These are phyloP conservation scores for Penaeus chinensis DNA, from an alignment of 1,140 invertebrate species.

Conservation along the genomic window DNA sequence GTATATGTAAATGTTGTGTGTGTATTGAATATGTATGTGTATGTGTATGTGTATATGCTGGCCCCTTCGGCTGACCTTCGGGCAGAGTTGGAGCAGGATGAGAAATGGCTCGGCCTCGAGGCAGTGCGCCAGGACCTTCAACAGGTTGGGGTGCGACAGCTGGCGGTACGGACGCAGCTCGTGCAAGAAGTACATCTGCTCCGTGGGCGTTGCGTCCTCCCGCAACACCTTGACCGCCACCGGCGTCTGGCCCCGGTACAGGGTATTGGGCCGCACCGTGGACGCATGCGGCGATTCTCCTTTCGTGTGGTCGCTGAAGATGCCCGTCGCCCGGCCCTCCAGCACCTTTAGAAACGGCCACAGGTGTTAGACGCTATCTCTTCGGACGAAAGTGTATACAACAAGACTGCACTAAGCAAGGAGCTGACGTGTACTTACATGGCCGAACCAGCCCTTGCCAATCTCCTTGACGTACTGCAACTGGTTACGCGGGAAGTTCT, in stretches of 20 bases:
- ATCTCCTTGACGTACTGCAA: conserved; percentile 86
- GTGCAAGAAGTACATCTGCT: conserved; percentile 79
- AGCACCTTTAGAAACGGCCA: conserved; percentile 73
- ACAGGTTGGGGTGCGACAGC: conserved; percentile 75
- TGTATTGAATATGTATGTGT: too few species aligned
- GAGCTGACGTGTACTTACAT: conserved; percentile 70
- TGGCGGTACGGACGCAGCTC: conserved; percentile 78
- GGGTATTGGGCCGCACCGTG: background rate
- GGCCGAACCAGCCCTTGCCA: conserved; percentile 88
- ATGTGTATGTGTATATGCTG: background rate
- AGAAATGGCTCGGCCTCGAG: conserved; percentile 77
- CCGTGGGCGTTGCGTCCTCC: conserved; percentile 77
- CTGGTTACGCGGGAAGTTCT: conserved; percentile 81
- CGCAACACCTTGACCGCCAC: conserved; percentile 79
- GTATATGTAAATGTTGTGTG: too few species aligned
- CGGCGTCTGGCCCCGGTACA: conserved; percentile 62
- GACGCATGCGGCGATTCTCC: conserved; percentile 66
- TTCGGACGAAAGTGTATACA: too few species aligned
- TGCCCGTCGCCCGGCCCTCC: conserved; percentile 77
- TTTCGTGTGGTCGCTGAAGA: conserved; percentile 68
- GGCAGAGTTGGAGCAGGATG: conserved; percentile 76
- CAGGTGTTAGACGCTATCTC: too few species aligned
- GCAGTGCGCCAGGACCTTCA: conserved; percentile 74
- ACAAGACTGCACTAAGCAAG: background rate
- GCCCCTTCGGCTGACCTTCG: conserved; percentile 70